Base-by-base conservation (phyloP, 2,113 vertebrate genomes). In the Phainopepla nitens region DNA sequence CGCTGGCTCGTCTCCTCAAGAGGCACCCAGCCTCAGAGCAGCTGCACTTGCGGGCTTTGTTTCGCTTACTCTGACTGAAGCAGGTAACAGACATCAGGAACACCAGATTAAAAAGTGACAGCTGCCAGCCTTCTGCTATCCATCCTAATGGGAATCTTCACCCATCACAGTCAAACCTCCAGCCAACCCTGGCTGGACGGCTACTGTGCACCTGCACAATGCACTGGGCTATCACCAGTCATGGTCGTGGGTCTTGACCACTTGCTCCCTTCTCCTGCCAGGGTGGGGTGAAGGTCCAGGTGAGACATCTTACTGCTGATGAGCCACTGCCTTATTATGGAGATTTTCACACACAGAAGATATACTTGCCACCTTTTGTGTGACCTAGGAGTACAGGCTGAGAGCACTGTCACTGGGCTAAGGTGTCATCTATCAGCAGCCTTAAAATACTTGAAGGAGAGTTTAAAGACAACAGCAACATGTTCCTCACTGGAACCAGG, bases 201-300 rank as follows among this genome's bases (percentile, higher is more conserved):
- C 61, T 51, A 28, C 2, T 3, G 21, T 27, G 82, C 51, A 56
- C 35, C 41, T 41, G 39, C 73, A 25, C 0, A 0, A 27, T 11
- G 29, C 47, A 54, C 13, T 18, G 41, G 28, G 44, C 58, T 36
- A 27, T 27, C 22, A 44, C 21, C 3, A 1, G 29, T 25, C 86
- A 33, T 0, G 0, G 58, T 31, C 51, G 9, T 2, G n/a, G 2
- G 9, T 23, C 10, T 19, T 72, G 29, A 51, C 60, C 49, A 15
- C 56, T 42, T 33, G n/a, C 61, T 82, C 49, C 33, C 61, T 64
- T 70, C 35, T 36, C 54, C 54, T 45, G 5, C 15, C 11, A 41
- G 4, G 11, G 2, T 39, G 54, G 28, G 11, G 7, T 27, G 20
- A 14, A 79, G 65, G 33, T 64, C 49, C 56, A 41, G 36, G 24